A percentile compares a stretch with the other conserved stretches of the same genome.
These are phyloP conservation scores for Chondrilla cf. caribensis DNA, from an alignment of 37 sponge, comb jelly and placozoan genomes.

Conservation along the genomic window DNA sequence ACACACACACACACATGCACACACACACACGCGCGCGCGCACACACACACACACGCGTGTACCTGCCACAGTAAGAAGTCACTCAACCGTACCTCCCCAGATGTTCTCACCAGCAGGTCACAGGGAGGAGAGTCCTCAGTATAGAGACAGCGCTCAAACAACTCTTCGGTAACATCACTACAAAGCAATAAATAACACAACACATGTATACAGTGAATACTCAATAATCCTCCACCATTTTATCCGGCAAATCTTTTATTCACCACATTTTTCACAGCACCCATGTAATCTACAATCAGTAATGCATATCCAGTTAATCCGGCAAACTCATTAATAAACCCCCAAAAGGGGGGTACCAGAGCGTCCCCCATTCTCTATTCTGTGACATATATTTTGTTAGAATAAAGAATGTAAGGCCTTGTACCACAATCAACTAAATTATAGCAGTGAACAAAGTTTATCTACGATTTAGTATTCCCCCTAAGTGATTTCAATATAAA, in stretches of 20 bases:
- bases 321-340: too few species aligned
- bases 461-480: too few species aligned
- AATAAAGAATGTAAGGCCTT: too few species aligned
- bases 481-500: too few species aligned
- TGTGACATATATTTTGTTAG: too few species aligned
- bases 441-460: too few species aligned
- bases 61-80: constrained; percentile 97
- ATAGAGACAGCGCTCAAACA: constrained; percentile 87
- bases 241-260: not conserved
- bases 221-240: not conserved
- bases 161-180: constrained; percentile 84
- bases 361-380: too few species aligned
- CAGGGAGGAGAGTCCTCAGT: constrained; percentile 83
- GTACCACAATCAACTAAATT: too few species aligned
- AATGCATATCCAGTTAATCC: too few species aligned
- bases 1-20: not conserved
- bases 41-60: not conserved
- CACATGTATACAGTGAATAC: too few species aligned
- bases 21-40: not conserved
- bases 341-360: too few species aligned
- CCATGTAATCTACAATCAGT: too few species aligned
- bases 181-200: not conserved
- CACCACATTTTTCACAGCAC: not conserved
- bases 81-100: constrained; percentile 91
- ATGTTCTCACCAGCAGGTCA: constrained; percentile 90